Base-by-base conservation (phyloP, 2,113 vertebrate species). In the Pycnonotus jocosus region DNA sequence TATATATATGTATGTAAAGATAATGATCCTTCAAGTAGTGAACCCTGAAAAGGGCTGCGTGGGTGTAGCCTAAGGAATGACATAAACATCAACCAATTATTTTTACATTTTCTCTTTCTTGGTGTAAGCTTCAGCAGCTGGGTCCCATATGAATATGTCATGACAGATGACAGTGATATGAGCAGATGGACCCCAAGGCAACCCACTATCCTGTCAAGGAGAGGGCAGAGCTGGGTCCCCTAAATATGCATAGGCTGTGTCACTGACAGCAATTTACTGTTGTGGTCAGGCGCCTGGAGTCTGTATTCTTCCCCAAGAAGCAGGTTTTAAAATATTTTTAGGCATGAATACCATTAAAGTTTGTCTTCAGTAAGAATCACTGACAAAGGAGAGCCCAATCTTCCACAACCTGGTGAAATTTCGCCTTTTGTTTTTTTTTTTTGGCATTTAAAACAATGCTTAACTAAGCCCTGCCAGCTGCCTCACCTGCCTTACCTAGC, bases 181-280 rank as follows among this genome's bases (percentile, higher is more conserved):
- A 96, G 83, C 90, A 95, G 95, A 96, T 94, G 94, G 94, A 93
- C 86, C 95, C 64, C 76, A 95, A 81, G 88, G 93, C 95, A 88
- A 86, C 64, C 61, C 5, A 11, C 92, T 50, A 30, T 86, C 72
- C 79, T 95, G 91, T 85, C 87, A 95, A 90, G 58, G 71, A 94
- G 42, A 95, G 70, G 62, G 84, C 74, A 97, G 90, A 70, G 54
- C 71, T 77, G n/a, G 47, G 68, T 89, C 58, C 92, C 91, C 95
- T 94, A 96, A 95, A 95, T 90, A 94, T 81, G 92, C 89, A 88
- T 47, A 86, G 88, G n/a, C 74, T 88, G 69, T 80, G 60, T 88
- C 95, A 94, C 66, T 90, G 92, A 96, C 94, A 92, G 93, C 82
- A 88, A 91, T 95, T 96, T 95, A 92, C 88, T 66, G 38, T 61